Conservation (phyloP, 1,140 invertebrate species). For the Diuraphis noxia region DNA sequence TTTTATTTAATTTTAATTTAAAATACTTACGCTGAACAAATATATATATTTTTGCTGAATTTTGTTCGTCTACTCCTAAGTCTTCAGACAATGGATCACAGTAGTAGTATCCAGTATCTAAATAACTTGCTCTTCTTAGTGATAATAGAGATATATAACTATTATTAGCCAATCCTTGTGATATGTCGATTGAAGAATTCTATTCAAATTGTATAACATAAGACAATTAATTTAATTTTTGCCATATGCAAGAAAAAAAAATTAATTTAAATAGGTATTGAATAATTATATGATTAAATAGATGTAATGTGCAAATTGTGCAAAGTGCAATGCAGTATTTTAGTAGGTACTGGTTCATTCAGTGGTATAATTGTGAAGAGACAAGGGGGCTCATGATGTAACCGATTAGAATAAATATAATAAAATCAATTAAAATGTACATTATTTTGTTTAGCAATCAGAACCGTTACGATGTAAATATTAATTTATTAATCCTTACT, state of each 20-base stretch:
- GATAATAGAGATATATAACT: slow-evolving; percentile 34
- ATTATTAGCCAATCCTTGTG: slow-evolving; percentile 37
- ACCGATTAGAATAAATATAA: background rate
- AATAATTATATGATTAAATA: slow-evolving; percentile 4
- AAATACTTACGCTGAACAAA: slow-evolving; percentile 38
- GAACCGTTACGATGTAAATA: background rate
- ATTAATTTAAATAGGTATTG: background rate
- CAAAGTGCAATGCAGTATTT: background rate
- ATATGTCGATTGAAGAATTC: slow-evolving; percentile 35
- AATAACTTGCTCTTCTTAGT: slow-evolving; percentile 46
- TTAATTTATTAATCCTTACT: slow-evolving; percentile 7
- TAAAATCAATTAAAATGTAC: background rate
- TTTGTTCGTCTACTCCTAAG: slow-evolving; percentile 21
- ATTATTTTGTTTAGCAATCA: background rate
- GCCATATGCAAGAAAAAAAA: too few relatives aligned
- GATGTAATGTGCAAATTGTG: background rate
- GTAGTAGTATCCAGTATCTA: slow-evolving; percentile 52
- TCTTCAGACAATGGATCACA: slow-evolving; percentile 38
- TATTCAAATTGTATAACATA: background rate
- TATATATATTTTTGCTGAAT: slow-evolving; percentile 36
- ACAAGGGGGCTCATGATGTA: too few relatives aligned
- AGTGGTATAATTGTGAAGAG: too few relatives aligned
- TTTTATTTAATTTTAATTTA: background rate
- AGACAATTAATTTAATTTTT: background rate
- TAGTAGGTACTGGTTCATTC: background rate